A percentile compares a stretch with the other conserved stretches of the same genome.
Evolutionary conservation across 1,140 invertebrate genomes (phyloP).

Genomic region (Drosophila tristis): DNA sequence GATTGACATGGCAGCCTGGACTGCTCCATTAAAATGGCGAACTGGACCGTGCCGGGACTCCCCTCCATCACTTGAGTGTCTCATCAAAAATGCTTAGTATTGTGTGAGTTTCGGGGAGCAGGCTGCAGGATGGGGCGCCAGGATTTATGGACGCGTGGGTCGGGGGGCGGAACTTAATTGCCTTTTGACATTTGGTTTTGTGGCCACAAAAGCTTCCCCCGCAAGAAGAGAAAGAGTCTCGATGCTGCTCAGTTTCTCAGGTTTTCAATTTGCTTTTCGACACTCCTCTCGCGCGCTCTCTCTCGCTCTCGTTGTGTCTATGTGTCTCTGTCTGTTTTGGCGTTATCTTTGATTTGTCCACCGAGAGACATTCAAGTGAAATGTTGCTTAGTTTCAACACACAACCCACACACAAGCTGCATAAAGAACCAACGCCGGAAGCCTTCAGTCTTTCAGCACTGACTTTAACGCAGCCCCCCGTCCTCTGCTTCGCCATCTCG

Average conservation of each 20-base stretch:
- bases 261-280: constrained; percentile 62
- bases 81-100: constrained; percentile 43
- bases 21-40: constrained; percentile 23
- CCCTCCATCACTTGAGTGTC: constrained; percentile 1
- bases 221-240: not conserved
- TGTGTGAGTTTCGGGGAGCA: not conserved
- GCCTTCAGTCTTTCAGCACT: constrained; percentile 42
- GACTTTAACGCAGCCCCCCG: constrained; percentile 52
- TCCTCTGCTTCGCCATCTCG: not conserved
- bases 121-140: no score
- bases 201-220: no score
- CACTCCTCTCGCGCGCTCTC: constrained; percentile 14
- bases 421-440: constrained; percentile 37
- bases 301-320: no score
- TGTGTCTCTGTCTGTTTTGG: constrained; percentile 11
- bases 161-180: constrained; percentile 17
- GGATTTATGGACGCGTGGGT: constrained; percentile 31
- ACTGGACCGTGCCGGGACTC: constrained; percentile 10
- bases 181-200: not conserved
- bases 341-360: constrained; percentile 78
- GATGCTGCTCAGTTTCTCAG: not conserved
- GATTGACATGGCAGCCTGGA: constrained; percentile 38
- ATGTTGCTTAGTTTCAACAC: constrained; percentile 31
- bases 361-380: constrained; percentile 76
- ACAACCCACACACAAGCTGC: not conserved